Percentiles rank a stretch among this genome's conserved stretches.
These are phyloP conservation scores for Brachypalpus laphriformis DNA, from an alignment of 2,888 invertebrate genomes.

Conservation along the genomic window DNA sequence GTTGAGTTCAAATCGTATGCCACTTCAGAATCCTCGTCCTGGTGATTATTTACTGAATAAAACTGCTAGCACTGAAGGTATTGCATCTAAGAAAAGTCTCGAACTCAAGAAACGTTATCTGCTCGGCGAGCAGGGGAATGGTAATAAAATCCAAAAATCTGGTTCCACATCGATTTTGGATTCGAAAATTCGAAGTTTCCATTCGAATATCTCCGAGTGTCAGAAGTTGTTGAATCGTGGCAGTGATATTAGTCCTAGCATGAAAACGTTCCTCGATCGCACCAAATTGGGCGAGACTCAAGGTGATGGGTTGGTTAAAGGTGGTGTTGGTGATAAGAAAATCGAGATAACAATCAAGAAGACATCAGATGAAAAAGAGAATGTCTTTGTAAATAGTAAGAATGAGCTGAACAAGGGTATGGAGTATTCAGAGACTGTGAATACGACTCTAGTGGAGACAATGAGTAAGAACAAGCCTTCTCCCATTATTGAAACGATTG, in stretches of 20 bases:
- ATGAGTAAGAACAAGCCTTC: conserved; percentile 75
- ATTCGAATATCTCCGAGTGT: conserved; percentile 93
- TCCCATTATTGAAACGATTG: conserved; percentile 81
- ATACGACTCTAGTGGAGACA: conserved; percentile 80
- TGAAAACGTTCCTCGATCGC: conserved; percentile 87
- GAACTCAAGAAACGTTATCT: conserved; percentile 94
- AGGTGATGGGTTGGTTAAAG: conserved; percentile 77
- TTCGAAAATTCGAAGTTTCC: conserved; percentile 92
- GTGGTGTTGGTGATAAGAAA: conserved; percentile 73
- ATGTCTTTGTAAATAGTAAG: conserved; percentile 81
- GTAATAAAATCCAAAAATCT: conserved; percentile 90
- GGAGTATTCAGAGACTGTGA: conserved; percentile 81
- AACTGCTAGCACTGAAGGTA: conserved; percentile 93
- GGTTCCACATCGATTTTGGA: conserved; percentile 93
- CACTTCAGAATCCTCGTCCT: conserved; percentile 85
- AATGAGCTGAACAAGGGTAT: conserved; percentile 82
- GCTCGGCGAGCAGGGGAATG: conserved; percentile 87
- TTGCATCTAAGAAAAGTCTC: conserved; percentile 93
- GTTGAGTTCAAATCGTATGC: conserved; percentile 80
- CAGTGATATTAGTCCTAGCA: conserved; percentile 87
- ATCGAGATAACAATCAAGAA: conserved; percentile 81
- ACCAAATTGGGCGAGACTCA: conserved; percentile 78
- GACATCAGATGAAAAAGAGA: conserved; percentile 81
- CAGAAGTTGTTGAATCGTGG: conserved; percentile 93
- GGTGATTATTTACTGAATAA: conserved; percentile 92